Evolutionary conservation across 2,113 vertebrate genomes (phyloP).

Genomic region (Nesoenas mayeri): DNA sequence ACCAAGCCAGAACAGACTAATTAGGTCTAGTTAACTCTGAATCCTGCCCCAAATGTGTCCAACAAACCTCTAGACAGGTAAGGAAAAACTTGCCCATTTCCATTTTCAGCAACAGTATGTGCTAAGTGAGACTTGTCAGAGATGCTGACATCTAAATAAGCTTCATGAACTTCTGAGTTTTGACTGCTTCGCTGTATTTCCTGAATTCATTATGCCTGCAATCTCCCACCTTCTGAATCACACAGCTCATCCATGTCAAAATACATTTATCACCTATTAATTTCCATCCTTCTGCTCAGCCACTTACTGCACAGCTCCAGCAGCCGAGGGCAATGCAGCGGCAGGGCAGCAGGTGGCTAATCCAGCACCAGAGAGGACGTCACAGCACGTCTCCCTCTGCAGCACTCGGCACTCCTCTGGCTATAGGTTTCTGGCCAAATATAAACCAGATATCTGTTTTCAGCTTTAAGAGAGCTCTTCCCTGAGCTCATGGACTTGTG

Average conservation of each 20-base stretch:
- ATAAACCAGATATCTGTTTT: not conserved
- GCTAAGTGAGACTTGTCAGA: not conserved
- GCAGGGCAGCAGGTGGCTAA: not conserved
- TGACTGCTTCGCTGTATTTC: not conserved
- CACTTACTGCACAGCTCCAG: not conserved
- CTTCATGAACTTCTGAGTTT: not conserved
- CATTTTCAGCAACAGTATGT: not conserved
- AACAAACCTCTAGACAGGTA: not conserved
- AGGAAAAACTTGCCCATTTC: not conserved
- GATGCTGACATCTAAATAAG: slow-evolving; percentile 1
- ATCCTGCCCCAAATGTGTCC: slow-evolving; percentile 15
- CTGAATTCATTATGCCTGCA: not conserved
- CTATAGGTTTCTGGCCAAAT: not conserved
- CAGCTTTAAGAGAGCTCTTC: not conserved
- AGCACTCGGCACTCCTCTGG: not conserved
- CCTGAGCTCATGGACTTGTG: not conserved
- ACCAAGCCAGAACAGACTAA: not conserved
- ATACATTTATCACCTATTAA: not conserved
- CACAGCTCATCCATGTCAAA: not conserved
- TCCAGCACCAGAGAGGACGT: not conserved
- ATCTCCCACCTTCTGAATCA: not conserved
- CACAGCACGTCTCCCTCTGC: not conserved
- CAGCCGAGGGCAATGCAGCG: not conserved
- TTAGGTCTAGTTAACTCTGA: slow-evolving; percentile 11
- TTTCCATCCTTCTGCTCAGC: not conserved